These are phyloP conservation scores for Drosophila murphyi DNA, from an alignment of 1,140 invertebrate genomes.

Conservation along the genomic window DNA sequence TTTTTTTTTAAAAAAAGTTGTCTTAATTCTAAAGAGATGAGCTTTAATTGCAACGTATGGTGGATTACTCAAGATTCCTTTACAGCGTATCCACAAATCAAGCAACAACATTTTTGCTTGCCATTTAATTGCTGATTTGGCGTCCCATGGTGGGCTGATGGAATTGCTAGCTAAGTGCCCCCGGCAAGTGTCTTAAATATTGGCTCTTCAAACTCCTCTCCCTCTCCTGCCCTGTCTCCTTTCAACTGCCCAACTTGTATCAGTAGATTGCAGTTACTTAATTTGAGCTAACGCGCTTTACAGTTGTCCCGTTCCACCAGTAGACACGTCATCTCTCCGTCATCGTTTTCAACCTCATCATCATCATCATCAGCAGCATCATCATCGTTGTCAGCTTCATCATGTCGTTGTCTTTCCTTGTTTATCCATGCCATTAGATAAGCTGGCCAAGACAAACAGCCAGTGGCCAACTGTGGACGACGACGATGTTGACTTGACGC, in stretches of 20 bases:
- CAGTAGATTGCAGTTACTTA: conserved; percentile 74
- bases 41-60: too few relatives aligned
- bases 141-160: conserved; percentile 48
- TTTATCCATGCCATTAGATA: conserved; percentile 81
- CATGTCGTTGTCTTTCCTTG: conserved; percentile 58
- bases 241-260: conserved; percentile 17
- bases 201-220: conserved; percentile 4
- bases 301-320: conserved; percentile 51
- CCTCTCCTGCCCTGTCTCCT: not conserved
- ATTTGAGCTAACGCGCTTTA: conserved; percentile 76
- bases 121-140: conserved; percentile 63
- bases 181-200: conserved; percentile 7
- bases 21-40: too few relatives aligned
- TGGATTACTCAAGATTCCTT: too few relatives aligned
- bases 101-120: not conserved
- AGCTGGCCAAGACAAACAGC: conserved; percentile 75
- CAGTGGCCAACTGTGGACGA: conserved; percentile 40
- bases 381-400: conserved; percentile 32
- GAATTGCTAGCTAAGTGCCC: conserved; percentile 33
- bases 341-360: conserved; percentile 8
- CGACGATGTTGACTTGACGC: conserved; percentile 42
- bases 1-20: too few relatives aligned
- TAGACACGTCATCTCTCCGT: conserved; percentile 2
- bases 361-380: not conserved
- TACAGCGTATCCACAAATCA: not conserved